Evolutionary conservation across 2,113 vertebrate genomes (phyloP).

Genomic region (Semicossyphus pulcher): DNA sequence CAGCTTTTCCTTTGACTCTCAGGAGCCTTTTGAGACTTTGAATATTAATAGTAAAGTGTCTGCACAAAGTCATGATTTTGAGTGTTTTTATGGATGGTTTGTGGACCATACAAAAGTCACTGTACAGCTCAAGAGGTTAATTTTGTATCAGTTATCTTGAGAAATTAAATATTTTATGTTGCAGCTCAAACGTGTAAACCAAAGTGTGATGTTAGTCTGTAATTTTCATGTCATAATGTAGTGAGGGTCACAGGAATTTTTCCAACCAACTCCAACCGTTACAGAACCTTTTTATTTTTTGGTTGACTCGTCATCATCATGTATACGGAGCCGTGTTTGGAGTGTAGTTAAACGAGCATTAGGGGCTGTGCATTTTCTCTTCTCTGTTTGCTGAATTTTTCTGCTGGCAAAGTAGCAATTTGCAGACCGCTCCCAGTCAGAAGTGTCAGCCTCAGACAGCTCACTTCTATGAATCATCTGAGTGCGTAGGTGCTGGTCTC

Average conservation of each 20-base stretch:
- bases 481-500: background rate
- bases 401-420: conserved; percentile 57
- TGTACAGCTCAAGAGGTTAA: no score
- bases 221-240: conserved; percentile 27
- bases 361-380: conserved; percentile 47
- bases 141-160: background rate
- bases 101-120: conserved; percentile 4
- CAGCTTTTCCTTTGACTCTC: background rate
- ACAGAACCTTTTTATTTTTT: conserved; percentile 47
- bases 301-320: conserved; percentile 15
- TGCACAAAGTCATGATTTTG: background rate
- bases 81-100: background rate
- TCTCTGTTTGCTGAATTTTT: conserved; percentile 43
- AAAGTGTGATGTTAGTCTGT: conserved; percentile 5
- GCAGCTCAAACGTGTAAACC: conserved; percentile 25
- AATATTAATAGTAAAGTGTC: background rate
- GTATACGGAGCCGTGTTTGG: conserved; percentile 39
- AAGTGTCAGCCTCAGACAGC: conserved; percentile 33
- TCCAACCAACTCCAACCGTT: conserved; percentile 1
- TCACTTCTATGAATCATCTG: conserved; percentile 23
- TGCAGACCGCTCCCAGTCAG: conserved; percentile 43
- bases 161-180: conserved; percentile 22
- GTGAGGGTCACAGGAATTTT: conserved; percentile 30
- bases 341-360: conserved; percentile 41
- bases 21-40: background rate